Evolutionary conservation across 2,888 invertebrate genomes (phyloP).

Genomic region (Catocala sponsa): DNA sequence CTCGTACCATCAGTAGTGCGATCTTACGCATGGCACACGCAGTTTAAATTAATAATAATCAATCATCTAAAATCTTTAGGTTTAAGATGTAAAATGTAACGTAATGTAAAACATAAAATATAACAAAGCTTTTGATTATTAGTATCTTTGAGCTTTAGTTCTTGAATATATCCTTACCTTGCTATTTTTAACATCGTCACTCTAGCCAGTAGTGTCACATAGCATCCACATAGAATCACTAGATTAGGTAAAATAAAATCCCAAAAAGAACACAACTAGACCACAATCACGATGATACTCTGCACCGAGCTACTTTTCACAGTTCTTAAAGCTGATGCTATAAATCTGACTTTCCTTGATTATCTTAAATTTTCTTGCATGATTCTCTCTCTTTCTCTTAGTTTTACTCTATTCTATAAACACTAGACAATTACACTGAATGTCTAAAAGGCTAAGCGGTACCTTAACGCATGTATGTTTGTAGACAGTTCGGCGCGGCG

Average conservation of each 20-base stretch:
- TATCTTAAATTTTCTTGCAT: conserved; percentile 33
- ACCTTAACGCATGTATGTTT: conserved; percentile 92
- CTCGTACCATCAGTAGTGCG: too few relatives aligned
- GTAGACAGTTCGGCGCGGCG: conserved; percentile 96
- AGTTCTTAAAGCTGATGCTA: conserved; percentile 32
- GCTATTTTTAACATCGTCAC: conserved; percentile 1
- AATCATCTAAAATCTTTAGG: too few relatives aligned
- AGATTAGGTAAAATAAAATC: conserved; percentile 21
- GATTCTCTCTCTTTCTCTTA: conserved; percentile 24
- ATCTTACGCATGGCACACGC: too few relatives aligned
- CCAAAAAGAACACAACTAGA: conserved; percentile 40
- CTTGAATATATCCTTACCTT: not conserved
- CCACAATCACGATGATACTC: conserved; percentile 38
- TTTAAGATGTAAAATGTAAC: too few relatives aligned
- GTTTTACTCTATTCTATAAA: conserved; percentile 41
- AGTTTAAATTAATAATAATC: too few relatives aligned
- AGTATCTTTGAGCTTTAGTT: too few relatives aligned
- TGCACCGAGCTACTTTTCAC: conserved; percentile 37
- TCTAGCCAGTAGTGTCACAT: conserved; percentile 15
- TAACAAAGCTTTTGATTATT: too few relatives aligned
- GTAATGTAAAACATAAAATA: too few relatives aligned
- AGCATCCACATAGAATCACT: conserved; percentile 24
- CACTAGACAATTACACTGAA: conserved; percentile 57
- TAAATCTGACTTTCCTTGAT: conserved; percentile 12
- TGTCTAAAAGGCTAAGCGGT: conserved; percentile 72